phyloP scores from a whole-genome alignment of 2,888 invertebrate genomes.

The Chrysotoxum bicinctum region DNA sequence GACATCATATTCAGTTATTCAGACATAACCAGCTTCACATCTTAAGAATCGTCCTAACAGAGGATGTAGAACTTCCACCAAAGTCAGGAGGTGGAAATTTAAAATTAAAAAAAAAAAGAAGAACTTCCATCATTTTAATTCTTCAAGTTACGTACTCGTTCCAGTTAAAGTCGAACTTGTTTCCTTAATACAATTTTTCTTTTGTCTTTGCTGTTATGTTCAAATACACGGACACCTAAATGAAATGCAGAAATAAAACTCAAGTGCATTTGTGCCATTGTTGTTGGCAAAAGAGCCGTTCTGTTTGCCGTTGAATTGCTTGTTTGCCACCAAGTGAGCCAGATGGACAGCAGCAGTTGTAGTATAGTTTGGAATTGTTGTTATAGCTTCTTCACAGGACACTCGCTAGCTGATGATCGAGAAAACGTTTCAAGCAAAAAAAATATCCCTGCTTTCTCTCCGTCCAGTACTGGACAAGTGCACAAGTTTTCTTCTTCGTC shows the following conservation, averaged over 20 bases:
- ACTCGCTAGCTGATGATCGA: constrained; percentile 43
- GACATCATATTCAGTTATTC: neutral
- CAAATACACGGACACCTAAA: constrained; percentile 47
- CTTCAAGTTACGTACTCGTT: constrained; percentile 43
- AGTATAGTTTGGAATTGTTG: constrained; percentile 1
- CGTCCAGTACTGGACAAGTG: constrained; percentile 46
- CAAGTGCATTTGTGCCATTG: constrained; percentile 40
- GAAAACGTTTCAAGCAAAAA: constrained; percentile 17
- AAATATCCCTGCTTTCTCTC: constrained; percentile 6
- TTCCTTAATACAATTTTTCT: constrained; percentile 69
- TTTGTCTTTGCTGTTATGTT: constrained; percentile 58
- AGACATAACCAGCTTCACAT: neutral
- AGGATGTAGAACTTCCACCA: neutral
- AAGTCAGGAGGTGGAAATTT: constrained; percentile 6
- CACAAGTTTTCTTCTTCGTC: constrained; percentile 39
- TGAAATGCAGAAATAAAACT: constrained; percentile 65
- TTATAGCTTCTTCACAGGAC: constrained; percentile 24
- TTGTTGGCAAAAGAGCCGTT: constrained; percentile 28
- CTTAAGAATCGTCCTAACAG: neutral
- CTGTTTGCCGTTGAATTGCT: constrained; percentile 48
- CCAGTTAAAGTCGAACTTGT: constrained; percentile 64
- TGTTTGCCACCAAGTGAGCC: constrained; percentile 53
- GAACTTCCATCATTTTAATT: constrained; percentile 31
- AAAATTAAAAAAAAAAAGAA: constrained; percentile 8
- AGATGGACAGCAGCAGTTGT: constrained; percentile 13